Conservation (phyloP, 1,140 invertebrate species). For the Drosophila triauraria region DNA sequence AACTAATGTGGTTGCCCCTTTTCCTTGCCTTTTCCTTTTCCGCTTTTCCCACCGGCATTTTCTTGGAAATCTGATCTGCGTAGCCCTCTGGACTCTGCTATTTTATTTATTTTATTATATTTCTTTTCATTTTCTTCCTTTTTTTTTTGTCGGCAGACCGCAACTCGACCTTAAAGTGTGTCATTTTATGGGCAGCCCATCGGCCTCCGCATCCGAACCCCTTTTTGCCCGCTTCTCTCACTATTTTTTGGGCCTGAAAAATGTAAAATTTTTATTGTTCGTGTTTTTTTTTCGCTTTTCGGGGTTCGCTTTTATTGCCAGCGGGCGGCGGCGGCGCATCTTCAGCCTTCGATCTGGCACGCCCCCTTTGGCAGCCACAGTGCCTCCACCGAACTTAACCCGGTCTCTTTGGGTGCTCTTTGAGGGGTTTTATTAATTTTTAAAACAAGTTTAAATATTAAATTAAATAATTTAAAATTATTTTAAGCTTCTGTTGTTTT, state of each 20-base stretch:
- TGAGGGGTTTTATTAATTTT: background rate
- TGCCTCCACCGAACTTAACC: too few relatives aligned
- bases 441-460: too few relatives aligned
- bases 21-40: background rate
- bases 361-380: background rate
- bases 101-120: constrained; percentile 47
- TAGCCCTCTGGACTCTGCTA: constrained; percentile 17
- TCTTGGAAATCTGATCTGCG: constrained; percentile 22
- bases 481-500: too few relatives aligned
- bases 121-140: constrained; percentile 6
- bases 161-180: constrained; percentile 70
- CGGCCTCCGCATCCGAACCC: background rate
- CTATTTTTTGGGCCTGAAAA: constrained; percentile 56
- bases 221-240: background rate
- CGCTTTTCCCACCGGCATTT: constrained; percentile 5
- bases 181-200: constrained; percentile 49
- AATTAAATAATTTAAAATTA: background rate
- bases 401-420: too few relatives aligned
- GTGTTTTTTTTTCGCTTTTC: constrained; percentile 67
- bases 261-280: constrained; percentile 83
- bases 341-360: constrained; percentile 37
- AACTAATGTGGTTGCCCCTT: constrained; percentile 55
- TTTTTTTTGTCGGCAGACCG: constrained; percentile 53
- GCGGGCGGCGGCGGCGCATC: constrained; percentile 68
- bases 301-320: constrained; percentile 74